These are phyloP conservation scores for Halocaridina rubra DNA, from an alignment of 2,888 invertebrate genomes.

Conservation along the genomic window DNA sequence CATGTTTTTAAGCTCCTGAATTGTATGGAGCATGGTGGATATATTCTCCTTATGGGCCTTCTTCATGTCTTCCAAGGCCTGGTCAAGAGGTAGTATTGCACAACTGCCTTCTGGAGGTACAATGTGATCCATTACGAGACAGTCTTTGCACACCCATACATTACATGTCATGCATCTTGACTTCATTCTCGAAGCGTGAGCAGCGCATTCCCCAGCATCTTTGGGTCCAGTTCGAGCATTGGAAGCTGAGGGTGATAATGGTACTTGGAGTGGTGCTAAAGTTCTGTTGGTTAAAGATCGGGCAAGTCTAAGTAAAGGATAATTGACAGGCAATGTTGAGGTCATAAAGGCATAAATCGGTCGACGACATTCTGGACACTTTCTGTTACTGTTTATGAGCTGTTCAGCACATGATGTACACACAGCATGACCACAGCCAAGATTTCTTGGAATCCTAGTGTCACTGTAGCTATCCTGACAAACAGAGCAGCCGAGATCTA, in stretches of 20 bases:
- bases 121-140: constrained; percentile 42
- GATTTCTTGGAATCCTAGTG: constrained; percentile 19
- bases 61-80: constrained; percentile 41
- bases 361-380: constrained; percentile 41
- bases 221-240: not conserved
- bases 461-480: constrained; percentile 45
- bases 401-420: constrained; percentile 36
- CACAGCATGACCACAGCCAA: constrained; percentile 45
- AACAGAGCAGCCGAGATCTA: constrained; percentile 35
- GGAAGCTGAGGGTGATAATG: not conserved
- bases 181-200: constrained; percentile 28
- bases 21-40: constrained; percentile 5
- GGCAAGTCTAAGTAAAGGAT: constrained; percentile 35
- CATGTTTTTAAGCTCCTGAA: constrained; percentile 17
- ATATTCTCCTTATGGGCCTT: constrained; percentile 30
- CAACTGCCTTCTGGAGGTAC: constrained; percentile 35
- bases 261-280: not conserved
- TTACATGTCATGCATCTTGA: constrained; percentile 40
- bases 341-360: constrained; percentile 31
- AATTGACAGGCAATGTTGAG: constrained; percentile 32
- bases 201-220: constrained; percentile 46
- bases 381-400: constrained; percentile 28
- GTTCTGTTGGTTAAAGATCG: constrained; percentile 16
- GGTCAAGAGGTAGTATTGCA: constrained; percentile 15
- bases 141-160: constrained; percentile 44